Percentiles rank a stretch among this genome's conserved stretches.
Evolutionary conservation across 2,113 vertebrate species (phyloP).

Genomic region (Furnarius figulus): DNA sequence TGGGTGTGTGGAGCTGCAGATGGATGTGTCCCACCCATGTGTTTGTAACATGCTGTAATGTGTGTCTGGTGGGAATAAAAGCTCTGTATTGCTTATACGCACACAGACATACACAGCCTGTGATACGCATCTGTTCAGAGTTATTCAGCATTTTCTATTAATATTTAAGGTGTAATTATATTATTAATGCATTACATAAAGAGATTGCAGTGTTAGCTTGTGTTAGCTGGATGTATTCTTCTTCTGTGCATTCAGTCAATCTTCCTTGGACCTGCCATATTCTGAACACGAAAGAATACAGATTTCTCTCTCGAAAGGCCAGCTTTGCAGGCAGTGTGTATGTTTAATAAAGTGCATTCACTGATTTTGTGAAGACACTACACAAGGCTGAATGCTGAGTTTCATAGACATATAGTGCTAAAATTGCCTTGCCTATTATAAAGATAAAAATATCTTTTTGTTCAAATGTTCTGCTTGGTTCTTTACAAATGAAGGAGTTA

Average conservation of each 20-base stretch:
- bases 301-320: background rate
- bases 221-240: background rate
- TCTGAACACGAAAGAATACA: background rate
- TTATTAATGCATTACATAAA: slow-evolving; percentile 16
- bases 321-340: slow-evolving; percentile 24
- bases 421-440: slow-evolving; percentile 78
- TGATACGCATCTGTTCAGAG: background rate
- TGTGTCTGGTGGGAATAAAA: background rate
- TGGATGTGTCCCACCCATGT: background rate
- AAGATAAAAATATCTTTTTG: slow-evolving; percentile 80
- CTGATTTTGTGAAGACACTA: slow-evolving; percentile 71
- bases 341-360: slow-evolving; percentile 61
- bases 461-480: slow-evolving; percentile 78
- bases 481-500: slow-evolving; percentile 82
- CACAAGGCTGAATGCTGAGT: slow-evolving; percentile 70
- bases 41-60: rapidly evolving
- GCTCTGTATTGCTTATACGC: background rate
- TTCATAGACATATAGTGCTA: slow-evolving; percentile 57
- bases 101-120: background rate
- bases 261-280: background rate
- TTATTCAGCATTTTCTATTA: background rate
- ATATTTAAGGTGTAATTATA: slow-evolving; percentile 8
- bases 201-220: background rate
- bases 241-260: background rate
- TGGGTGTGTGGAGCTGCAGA: background rate